Evolutionary conservation across 2,113 vertebrate genomes (phyloP), one percentile per base, ranked within the genome.

Genomic region (Megalops atlanticus): DNA sequence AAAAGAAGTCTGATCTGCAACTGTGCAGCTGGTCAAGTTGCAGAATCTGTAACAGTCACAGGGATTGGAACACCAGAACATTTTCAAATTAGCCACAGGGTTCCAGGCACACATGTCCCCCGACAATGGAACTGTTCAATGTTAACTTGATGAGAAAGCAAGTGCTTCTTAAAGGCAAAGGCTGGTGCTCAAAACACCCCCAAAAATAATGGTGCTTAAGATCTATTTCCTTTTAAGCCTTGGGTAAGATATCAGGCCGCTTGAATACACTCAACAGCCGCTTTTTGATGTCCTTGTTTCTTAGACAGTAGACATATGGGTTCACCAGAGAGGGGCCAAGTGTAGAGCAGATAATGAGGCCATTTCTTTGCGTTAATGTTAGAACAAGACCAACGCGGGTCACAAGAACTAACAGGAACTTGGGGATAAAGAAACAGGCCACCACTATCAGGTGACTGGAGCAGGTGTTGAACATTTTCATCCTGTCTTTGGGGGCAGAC

Each of bases 381-480:
- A 77, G 35, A 47, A 52, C 75, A 24, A 77, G 47, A 35, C 45
- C 75, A 18, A 52, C 16, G 6, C 75, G n/a, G 11, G 75, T 77
- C 0, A 77, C n/a, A 4, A 77, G 33, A 35, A 77, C 54, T 12
- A 80, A 6, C 69, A 72, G 3, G 33, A 72, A 49, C 36, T 72
- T 72, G 1, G 78, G 41, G 24, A 69, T 41, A 16, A 43, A 70
- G 24, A 69, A 69, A 41, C 35, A 70, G 45, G 40, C 64, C 12
- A 70, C 78, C n/a, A 79, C 77, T 12, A 78, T 69, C 24, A 78
- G 24, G 40, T 76, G 74, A 47, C 74, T 76, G 39, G 39, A 76
- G 27, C 74, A 76, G 33, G 74, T 76, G 40, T n/a, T 76, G 11
- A 45, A 76, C 41, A 49, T 47, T 43, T 76, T 43, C 41, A n/a